Conservation (phyloP, 1,140 invertebrate species). For the Ectropis grisescens region DNA sequence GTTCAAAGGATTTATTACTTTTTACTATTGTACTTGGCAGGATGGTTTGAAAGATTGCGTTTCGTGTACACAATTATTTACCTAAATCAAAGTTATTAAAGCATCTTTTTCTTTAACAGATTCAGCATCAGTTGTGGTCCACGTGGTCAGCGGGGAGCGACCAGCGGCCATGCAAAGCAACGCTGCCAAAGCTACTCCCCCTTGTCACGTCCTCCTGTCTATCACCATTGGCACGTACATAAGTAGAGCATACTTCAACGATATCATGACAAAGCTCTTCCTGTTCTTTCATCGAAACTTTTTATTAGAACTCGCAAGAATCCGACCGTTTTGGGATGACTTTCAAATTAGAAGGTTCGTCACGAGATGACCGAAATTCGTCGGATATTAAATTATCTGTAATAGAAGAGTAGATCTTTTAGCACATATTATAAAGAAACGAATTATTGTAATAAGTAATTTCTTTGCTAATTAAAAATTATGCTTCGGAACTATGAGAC, state of each 20-base stretch:
- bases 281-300: conserved; percentile 3
- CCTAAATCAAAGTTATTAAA: too few species aligned
- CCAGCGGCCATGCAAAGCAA: conserved; percentile 82
- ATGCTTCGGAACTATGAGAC: too few species aligned
- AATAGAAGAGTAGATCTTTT: too few species aligned
- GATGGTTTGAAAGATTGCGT: too few species aligned
- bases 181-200: conserved; percentile 54
- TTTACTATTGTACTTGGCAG: too few species aligned
- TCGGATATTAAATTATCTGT: too few species aligned
- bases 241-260: conserved; percentile 17
- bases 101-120: conserved; percentile 49
- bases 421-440: too few species aligned
- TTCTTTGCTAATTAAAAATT: too few species aligned
- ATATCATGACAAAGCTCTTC: conserved; percentile 3
- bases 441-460: too few species aligned
- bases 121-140: conserved; percentile 76
- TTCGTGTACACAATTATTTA: too few species aligned
- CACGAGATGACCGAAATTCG: conserved; percentile 22
- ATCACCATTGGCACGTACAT: conserved; percentile 15
- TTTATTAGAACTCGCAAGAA: conserved; percentile 1
- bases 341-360: conserved; percentile 15
- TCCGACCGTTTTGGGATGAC: conserved; percentile 12
- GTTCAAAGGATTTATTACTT: too few species aligned
- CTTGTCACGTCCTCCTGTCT: conserved; percentile 16
- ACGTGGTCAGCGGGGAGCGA: conserved; percentile 78